Base-by-base conservation (phyloP, 2,113 vertebrate species). In the Xiphophorus hellerii region DNA sequence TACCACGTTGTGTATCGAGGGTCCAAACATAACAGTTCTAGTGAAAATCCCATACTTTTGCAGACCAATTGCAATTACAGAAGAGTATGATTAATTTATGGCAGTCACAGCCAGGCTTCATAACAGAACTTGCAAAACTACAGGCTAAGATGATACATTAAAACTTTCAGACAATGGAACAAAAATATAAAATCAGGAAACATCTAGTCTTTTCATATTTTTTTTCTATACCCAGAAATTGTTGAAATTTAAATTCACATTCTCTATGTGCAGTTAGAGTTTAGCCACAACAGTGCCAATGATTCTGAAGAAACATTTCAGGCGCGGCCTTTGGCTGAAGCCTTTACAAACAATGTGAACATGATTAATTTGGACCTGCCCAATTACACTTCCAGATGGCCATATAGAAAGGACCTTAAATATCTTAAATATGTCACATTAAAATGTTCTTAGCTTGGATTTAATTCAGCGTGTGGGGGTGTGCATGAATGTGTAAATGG, bases 261-360 rank as follows among this genome's bases (percentile, higher is more conserved):
- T 6, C 17, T 6, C 5, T 5, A 17, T 20, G 44, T 68, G 54
- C 42, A 22, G 61, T 15, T n/a, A 12, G 20, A 20, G 13, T 31
- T 78, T 71, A 74, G 29, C 84, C 66, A 85, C 48, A 29, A 33
- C 29, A 2, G 22, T 60, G 51, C 28, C 13, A 66, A n/a, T 48
- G 44, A 61, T 44, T 54, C 22, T 31, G 63, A 35, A 35, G 44
- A 8, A 74, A 73, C 44, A 74, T 7, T 74, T 6, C 37, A 84
- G 82, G 66, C 77, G 73, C 64, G 58, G 77, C 62, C 28, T 60
- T 28, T 42, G 8, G 72, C 44, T 73, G 10, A 63, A 17, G 31
- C 28, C 15, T 74, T n/a, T 12, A 71, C 2, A 17, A 66, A 64
- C 54, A 62, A 13, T 2, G 15, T 27, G 54, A 3, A 17, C 6